phyloP scores from a whole-genome alignment of 2,888 invertebrate genomes.

The Saturnia pavonia region DNA sequence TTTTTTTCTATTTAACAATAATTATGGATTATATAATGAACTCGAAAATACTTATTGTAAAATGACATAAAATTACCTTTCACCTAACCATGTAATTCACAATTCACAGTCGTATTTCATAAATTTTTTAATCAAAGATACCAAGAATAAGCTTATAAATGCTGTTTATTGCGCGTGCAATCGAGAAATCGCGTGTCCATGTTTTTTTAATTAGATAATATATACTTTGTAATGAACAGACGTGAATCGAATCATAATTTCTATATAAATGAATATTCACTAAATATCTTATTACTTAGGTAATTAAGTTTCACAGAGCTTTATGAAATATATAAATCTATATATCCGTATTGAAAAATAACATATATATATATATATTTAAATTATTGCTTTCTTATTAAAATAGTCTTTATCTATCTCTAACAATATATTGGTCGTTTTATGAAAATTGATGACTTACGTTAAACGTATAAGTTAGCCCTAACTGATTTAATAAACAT shows the following conservation, averaged over 20 bases:
- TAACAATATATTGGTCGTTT: too few relatives aligned
- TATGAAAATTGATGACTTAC: too few relatives aligned
- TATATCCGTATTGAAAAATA: too few relatives aligned
- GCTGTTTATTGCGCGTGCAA: constrained; percentile 43
- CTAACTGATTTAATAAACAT: background rate
- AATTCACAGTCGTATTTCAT: background rate
- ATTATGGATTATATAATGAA: too few relatives aligned
- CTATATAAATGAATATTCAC: background rate
- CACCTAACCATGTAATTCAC: background rate
- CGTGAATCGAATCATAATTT: constrained; percentile 3
- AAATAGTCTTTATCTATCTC: too few relatives aligned
- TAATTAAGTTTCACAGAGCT: background rate
- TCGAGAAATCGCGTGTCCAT: constrained; percentile 53
- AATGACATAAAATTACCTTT: background rate
- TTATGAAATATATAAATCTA: background rate
- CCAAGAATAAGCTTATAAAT: constrained; percentile 6
- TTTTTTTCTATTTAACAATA: too few relatives aligned
- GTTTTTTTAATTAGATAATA: constrained; percentile 20
- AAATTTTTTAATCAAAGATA: constrained; percentile 7
- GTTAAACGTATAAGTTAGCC: background rate
- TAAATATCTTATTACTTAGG: background rate
- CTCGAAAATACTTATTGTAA: background rate
- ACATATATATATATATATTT: too few relatives aligned
- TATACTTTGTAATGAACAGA: constrained; percentile 7
- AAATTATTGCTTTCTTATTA: too few relatives aligned